Conservation (phyloP, 2,113 vertebrate genomes). For the Petrocephalus microphthalmus region DNA sequence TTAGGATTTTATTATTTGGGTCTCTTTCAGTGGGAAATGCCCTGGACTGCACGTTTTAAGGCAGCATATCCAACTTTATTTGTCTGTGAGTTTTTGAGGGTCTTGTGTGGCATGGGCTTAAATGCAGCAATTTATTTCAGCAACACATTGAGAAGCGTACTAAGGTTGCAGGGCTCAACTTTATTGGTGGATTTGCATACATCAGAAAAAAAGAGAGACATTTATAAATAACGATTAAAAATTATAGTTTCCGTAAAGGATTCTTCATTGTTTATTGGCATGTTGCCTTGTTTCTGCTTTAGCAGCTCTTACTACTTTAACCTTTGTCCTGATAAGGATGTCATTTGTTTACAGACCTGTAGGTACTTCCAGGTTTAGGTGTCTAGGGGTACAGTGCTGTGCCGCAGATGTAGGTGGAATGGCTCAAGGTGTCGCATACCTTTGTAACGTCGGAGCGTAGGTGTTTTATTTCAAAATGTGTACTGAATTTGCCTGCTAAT, state of each 20-base stretch:
- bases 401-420: slow-evolving; percentile 61
- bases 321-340: slow-evolving; percentile 99
- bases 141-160: slow-evolving; percentile 64
- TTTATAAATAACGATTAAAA: slow-evolving; percentile 62
- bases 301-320: slow-evolving; percentile 89
- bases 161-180: slow-evolving; percentile 81
- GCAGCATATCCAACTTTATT: slow-evolving; percentile 66
- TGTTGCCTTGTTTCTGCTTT: slow-evolving; percentile 99
- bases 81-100: slow-evolving; percentile 69
- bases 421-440: slow-evolving; percentile 59
- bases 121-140: slow-evolving; percentile 84
- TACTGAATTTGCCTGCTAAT: slow-evolving; percentile 84
- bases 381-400: slow-evolving; percentile 64
- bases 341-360: slow-evolving; percentile 98
- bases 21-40: slow-evolving; percentile 60
- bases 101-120: slow-evolving; percentile 85
- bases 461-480: slow-evolving; percentile 73
- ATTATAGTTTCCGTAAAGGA: slow-evolving; percentile 70
- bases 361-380: slow-evolving; percentile 85
- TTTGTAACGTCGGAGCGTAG: slow-evolving; percentile 64
- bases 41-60: slow-evolving; percentile 73
- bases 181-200: slow-evolving; percentile 93
- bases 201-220: slow-evolving; percentile 74
- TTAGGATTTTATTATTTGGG: slow-evolving; percentile 59
- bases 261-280: slow-evolving; percentile 88